Evolutionary conservation across 2,888 invertebrate genomes (phyloP), one percentile per base, ranked within the genome.

Genomic region (Amblyjoppa proteus): DNA sequence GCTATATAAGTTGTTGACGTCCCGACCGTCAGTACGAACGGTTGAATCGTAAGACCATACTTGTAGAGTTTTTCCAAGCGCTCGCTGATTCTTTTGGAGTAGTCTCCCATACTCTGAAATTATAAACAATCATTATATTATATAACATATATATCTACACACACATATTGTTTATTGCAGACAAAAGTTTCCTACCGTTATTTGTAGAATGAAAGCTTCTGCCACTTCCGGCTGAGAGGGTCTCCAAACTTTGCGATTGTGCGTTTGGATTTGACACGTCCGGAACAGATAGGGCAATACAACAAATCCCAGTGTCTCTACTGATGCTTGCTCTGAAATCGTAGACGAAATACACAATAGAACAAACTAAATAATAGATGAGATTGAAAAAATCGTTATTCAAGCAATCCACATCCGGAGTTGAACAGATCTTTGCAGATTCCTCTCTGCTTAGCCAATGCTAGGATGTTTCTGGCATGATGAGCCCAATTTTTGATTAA

Each of bases 191-290:
- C 34, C 34, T 53, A 79, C 83, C 78, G 66, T 20, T 11, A 79
- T 69, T 56, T 76, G 74, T 34, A 79, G n/a, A 13, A 84, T 64
- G 31, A 84, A 80, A 13, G 79, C 75, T 34, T 84, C 61, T n/a
- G 78, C 73, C 3, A 69, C 69, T 69, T 84, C 80, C 13, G 34
- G 56, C 34, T 75, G 74, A 31, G 80, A 84, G 53, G 84, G 75
- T 41, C 80, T 73, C 84, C 80, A 84, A 13, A 28, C 68, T 20
- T 58, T 84, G 28, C 66, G 70, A 25, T 38, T 49, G 56, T 74
- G 69, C 11, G 80, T 84, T 58, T 11, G 11, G 2, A 49, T 49
- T 49, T 16, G 49, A 13, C 13, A 16, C 49, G 49, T 49, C 9
- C 49, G 56, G 9, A 84, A 64, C 49, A 80, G 49, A 75, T 61